Percentiles rank a stretch among this genome's conserved stretches.
Conservation (phyloP, 2,797 vertebrate species). For the Manis crassicaudata region DNA sequence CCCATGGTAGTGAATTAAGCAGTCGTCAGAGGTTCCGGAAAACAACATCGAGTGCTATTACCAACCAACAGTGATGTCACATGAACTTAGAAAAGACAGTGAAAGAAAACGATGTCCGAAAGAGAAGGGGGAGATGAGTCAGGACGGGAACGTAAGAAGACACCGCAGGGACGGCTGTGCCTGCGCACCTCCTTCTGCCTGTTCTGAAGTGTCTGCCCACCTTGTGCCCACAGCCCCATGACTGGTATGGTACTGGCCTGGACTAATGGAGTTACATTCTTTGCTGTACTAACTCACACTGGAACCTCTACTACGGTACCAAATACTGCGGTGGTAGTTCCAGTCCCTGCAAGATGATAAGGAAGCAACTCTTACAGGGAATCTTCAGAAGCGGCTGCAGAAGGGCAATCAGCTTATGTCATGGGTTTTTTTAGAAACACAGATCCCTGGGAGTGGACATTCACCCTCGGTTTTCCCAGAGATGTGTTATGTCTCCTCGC, state of each 20-base stretch:
- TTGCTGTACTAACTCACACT: background rate
- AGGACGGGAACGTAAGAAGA: background rate
- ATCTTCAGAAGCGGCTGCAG: constrained; percentile 2
- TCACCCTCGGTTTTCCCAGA: constrained; percentile 36
- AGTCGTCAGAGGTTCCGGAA: background rate
- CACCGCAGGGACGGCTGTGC: rapidly evolving
- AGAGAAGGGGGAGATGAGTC: background rate
- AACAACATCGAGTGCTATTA: no score
- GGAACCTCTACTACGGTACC: background rate
- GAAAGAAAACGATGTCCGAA: background rate
- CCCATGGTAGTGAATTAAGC: background rate
- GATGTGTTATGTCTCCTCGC: constrained; percentile 67
- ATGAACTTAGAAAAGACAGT: background rate
- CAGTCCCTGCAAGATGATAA: background rate
- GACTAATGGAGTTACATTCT: background rate
- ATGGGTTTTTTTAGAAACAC: constrained; percentile 9
- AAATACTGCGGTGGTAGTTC: background rate
- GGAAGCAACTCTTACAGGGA: background rate
- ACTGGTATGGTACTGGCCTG: background rate
- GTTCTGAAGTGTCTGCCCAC: background rate
- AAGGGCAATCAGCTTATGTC: constrained; percentile 33
- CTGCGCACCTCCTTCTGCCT: background rate
- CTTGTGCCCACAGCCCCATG: no score
- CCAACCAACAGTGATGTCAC: background rate
- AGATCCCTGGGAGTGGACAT: constrained; percentile 22